Evolutionary conservation across 2,888 invertebrate species (phyloP), one percentile per base, ranked within the genome.

Genomic region (Tachina lurida): DNA sequence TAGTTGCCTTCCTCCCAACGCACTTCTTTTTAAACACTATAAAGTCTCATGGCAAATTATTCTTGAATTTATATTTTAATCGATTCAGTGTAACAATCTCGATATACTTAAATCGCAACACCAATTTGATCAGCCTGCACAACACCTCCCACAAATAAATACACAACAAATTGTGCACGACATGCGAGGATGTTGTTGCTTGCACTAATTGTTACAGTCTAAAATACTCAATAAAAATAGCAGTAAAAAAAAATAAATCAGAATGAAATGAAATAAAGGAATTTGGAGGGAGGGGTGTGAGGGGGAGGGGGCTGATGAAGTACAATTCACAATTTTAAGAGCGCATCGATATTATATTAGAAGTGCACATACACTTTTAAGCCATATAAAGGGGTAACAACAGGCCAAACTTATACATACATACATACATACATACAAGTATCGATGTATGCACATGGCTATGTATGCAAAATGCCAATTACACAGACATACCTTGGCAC

Each of bases 181-280:
- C 58, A 73, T 77, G 73, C 79, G 76, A 75, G 68, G 47, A 19
- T 75, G 68, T 75, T 79, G 58, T 71, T 83, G 75, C 83, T 83
- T 86, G 86, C 86, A 86, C 86, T 86, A 86, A 86, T 86, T 86
- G 86, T 86, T 86, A 86, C 79, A 83, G 83, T 79, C 83, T 76
- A 68, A 76, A 86, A 76, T 73, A 68, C 54, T 80, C 62, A 79
- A 71, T 39, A 83, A 82, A 82, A 78, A 80, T 58, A 74, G 15
- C 19, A 62, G 47, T 62, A 58, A 60, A 10, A 63, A 22, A 31
- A 15, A 31, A 5, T 31, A 31, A 63, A n/a, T 17, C 4, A 10
- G n/a, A 75, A 12, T 4, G n/a, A n/a, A 45, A 54, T 10, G 31
- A n/a, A 63, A 39, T 41, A 41, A 49, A 31, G 12, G 12, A 15